These are phyloP conservation scores for Peromyscus leucopus DNA, from an alignment of 2,113 vertebrate genomes.

Conservation along the genomic window DNA sequence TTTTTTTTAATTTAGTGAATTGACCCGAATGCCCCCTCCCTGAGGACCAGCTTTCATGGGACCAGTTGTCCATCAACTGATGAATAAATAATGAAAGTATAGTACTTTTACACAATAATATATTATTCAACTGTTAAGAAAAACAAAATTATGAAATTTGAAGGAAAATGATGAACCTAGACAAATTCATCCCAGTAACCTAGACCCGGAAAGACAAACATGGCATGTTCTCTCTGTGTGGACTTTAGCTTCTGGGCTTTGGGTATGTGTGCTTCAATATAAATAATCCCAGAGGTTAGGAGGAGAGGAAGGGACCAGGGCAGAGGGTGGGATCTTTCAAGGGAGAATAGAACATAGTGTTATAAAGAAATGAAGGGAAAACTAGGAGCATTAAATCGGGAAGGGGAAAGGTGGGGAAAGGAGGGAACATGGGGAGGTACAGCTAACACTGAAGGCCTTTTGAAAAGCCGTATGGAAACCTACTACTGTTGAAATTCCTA, in stretches of 20 bases:
- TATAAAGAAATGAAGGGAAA: background rate
- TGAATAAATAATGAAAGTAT: background rate
- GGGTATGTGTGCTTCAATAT: background rate
- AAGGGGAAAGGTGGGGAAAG: too few species aligned
- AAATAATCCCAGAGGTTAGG: background rate
- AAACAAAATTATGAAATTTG: background rate
- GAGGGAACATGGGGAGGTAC: too few species aligned
- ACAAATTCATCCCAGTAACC: background rate
- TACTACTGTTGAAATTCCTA: background rate
- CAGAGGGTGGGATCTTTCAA: background rate
- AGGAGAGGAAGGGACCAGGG: background rate
- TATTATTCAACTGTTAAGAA: background rate
- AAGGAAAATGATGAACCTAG: background rate
- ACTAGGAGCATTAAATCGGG: background rate
- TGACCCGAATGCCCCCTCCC: background rate
- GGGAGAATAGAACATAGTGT: background rate
- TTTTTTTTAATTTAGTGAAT: background rate
- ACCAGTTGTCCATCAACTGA: background rate
- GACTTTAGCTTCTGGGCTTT: background rate
- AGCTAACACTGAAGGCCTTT: background rate
- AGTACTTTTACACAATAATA: background rate
- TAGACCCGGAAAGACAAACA: background rate
- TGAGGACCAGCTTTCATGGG: background rate
- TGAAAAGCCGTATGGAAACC: background rate
- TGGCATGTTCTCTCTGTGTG: background rate